Conservation (phyloP, 1,140 invertebrate genomes). For the Drosophila bifasciata region DNA sequence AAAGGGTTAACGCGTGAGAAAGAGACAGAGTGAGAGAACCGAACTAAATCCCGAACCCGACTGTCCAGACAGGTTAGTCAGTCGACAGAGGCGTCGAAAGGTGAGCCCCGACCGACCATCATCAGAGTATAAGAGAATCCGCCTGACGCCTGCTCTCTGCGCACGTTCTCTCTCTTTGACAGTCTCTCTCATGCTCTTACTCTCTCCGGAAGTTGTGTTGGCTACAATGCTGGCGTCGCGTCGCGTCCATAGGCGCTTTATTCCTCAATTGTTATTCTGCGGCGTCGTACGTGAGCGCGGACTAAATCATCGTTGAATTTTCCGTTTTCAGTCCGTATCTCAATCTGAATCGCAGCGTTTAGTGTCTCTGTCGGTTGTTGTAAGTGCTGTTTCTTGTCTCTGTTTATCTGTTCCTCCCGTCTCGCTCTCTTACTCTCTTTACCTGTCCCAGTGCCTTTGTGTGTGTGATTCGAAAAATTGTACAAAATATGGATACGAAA, state of each 20-base stretch:
- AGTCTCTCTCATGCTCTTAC: not conserved
- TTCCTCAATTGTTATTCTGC: constrained; percentile 83
- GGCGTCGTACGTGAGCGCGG: constrained; percentile 71
- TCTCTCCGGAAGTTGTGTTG: constrained; percentile 57
- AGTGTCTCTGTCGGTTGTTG: constrained; percentile 23
- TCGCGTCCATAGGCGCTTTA: constrained; percentile 49
- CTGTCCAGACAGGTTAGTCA: no score
- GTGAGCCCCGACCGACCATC: constrained; percentile 4
- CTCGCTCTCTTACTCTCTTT: constrained; percentile 1
- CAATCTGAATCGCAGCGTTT: constrained; percentile 38
- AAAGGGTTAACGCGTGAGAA: constrained; percentile 37
- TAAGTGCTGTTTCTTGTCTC: constrained; percentile 34
- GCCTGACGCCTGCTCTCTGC: not conserved
- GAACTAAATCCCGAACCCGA: constrained; percentile 22
- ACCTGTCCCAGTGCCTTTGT: constrained; percentile 14
- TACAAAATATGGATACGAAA: constrained; percentile 28
- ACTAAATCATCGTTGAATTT: constrained; percentile 27
- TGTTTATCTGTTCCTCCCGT: constrained; percentile 3
- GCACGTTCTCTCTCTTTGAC: constrained; percentile 11
- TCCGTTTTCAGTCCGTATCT: constrained; percentile 13
- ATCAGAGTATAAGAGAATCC: constrained; percentile 30
- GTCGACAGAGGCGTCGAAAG: no score
- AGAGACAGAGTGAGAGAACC: constrained; percentile 4
- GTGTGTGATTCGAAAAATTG: constrained; percentile 23
- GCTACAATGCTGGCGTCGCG: constrained; percentile 46